These are phyloP conservation scores for Caerostris darwini DNA, from an alignment of 1,140 invertebrate species.

Conservation along the genomic window DNA sequence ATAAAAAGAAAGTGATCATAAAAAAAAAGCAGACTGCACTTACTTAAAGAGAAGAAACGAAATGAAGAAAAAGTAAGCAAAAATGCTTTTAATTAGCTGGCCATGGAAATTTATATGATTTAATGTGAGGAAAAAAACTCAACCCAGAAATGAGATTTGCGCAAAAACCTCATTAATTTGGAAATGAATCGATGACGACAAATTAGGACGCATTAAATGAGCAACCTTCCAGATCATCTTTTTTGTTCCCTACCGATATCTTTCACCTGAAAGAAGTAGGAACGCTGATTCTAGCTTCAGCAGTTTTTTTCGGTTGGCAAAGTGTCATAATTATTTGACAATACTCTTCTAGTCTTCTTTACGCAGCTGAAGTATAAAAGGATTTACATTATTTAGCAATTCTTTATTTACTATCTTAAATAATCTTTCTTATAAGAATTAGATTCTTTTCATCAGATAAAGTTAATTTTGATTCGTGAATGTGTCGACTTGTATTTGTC, in stretches of 20 bases:
- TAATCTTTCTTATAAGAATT: no score
- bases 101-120: background rate
- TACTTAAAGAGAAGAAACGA: background rate
- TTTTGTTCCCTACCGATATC: background rate
- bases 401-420: no score
- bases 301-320: background rate
- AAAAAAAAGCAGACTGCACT: background rate
- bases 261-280: background rate
- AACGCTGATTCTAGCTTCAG: background rate
- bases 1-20: background rate
- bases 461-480: no score
- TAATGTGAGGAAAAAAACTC: background rate
- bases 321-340: background rate
- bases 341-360: no score
- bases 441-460: no score
- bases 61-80: background rate
- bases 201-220: background rate
- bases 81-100: slow-evolving; percentile 42
- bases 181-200: background rate
- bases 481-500: no score
- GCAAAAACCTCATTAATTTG: slow-evolving; percentile 3
- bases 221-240: background rate
- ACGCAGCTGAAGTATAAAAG: no score
- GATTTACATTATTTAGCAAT: no score
- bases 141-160: background rate